Evolutionary conservation across 2,797 vertebrate genomes (phyloP), one percentile per base, ranked within the genome.

Genomic region (Crocodylus rhombifer): DNA sequence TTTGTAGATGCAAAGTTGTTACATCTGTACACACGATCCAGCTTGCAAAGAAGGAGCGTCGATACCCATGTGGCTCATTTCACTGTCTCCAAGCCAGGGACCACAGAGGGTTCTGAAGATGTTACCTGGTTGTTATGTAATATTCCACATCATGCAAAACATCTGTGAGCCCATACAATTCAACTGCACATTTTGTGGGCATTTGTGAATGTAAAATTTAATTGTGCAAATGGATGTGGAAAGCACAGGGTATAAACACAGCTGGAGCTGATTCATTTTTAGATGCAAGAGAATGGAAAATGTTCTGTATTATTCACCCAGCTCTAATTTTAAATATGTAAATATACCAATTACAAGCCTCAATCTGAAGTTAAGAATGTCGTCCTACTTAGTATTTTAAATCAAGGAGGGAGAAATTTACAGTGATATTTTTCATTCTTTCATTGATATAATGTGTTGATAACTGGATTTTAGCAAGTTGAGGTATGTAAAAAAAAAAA

Each of bases 211-310:
- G 6, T 23, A 28, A 89, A 83, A 77, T 36, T 42, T 16, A 36
- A 23, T 18, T 25, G 56, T 6, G 5, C 0, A 0, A 30, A 26
- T 20, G 57, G 18, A 33, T 1, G 0, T 5, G 28, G 30, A 33
- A 23, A 42, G 13, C 30, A 15, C 2, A 3, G 1, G 14, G 51
- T 15, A 64, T 55, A n/a, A 42, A 26, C 30, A 62, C 57, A 11
- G 18, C 71, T 65, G 80, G 74, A 65, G 28, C 36, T 21, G 1
- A 3, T 56, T 65, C 5, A 14, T 64, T 80, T 55, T 36, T 77
- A 77, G 11, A 73, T 65, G 63, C 26, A 67, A 81, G 36, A 51
- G 64, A 56, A 25, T 55, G 60, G 7, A 26, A 60, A 36, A 62
- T 14, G 8, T 15, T 69, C 58, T 76, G 10, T 1, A 0, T 20